These are phyloP conservation scores for Ecliptopera silaceata DNA, from an alignment of 2,888 invertebrate species.

Conservation along the genomic window DNA sequence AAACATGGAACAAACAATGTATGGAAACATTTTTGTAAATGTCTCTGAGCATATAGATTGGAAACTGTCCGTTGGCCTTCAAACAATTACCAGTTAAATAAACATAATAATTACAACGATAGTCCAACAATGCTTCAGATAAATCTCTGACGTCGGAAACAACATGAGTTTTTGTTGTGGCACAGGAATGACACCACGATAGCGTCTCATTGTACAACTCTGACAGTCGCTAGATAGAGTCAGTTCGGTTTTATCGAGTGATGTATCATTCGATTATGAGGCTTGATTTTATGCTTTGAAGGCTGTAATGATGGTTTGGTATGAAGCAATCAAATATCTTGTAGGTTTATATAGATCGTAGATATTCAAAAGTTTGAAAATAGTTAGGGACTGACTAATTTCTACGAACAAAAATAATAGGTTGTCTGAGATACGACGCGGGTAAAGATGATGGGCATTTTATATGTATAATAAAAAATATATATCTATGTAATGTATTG, in stretches of 20 bases:
- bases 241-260: conserved; percentile 51
- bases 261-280: conserved; percentile 44
- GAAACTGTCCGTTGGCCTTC: background rate
- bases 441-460: no score
- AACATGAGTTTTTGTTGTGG: conserved; percentile 38
- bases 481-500: no score
- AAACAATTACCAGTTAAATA: conserved; percentile 23
- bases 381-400: no score
- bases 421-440: no score
- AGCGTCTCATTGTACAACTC: conserved; percentile 35
- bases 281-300: conserved; percentile 36
- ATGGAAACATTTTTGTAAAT: no score
- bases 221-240: conserved; percentile 58
- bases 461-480: no score
- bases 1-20: no score
- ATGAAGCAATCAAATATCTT: conserved; percentile 20
- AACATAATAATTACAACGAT: conserved; percentile 31
- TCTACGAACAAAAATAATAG: no score
- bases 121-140: conserved; percentile 27
- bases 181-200: conserved; percentile 36
- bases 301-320: conserved; percentile 22
- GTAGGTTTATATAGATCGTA: background rate
- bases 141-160: conserved; percentile 31
- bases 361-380: background rate
- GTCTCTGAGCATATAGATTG: no score